Evolutionary conservation across 1,140 invertebrate genomes (phyloP), one percentile per base, ranked within the genome.

Genomic region (Drosophila rhopaloa): DNA sequence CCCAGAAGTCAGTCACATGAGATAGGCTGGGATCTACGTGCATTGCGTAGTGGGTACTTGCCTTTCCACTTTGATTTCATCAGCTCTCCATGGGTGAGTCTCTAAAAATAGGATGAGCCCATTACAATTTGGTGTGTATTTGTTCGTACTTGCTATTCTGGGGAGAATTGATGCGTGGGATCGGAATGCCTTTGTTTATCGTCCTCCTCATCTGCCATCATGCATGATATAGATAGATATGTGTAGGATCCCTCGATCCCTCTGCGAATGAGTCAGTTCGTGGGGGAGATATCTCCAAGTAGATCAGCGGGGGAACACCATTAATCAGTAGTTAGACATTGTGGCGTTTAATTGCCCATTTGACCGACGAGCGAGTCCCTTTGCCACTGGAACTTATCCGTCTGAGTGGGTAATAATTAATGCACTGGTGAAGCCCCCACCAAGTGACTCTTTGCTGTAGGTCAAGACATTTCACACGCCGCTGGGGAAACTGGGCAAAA

Each of bases 391-490:
- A 74, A 67, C 73, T 60, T 13, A 38, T 40, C 62, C 47, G 47
- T 37, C 46, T 44, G 16, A 57, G 27, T 60, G 55, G 46, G 58
- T 56, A 71, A 72, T 61, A 71, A 72, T 61, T 81, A 77, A 81
- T 78, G 32, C 41, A 54, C 24, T 68, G 63, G 63, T 68, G 50
- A 71, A 71, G 65, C 67, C 65, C 63, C 65, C 66, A 11, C 44
- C 43, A 71, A 58, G 37, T 58, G 65, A 8, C 47, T 66, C 60
- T 53, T 80, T 83, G 71, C 72, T 72, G 81, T 85, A 84, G 81
- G 81, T 85, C 81, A 84, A 85, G 81, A 73, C 81, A 65, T 37
- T 84, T 84, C 81, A 65, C 81, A 84, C 77, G 61, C 61, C 46
- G 19, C 19, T 19, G 19, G 19, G 19, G 19, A 19, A 19, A 19